Evolutionary conservation across 2,797 vertebrate genomes (phyloP), one percentile per base, ranked within the genome.

Genomic region (Gallinago solitaria): DNA sequence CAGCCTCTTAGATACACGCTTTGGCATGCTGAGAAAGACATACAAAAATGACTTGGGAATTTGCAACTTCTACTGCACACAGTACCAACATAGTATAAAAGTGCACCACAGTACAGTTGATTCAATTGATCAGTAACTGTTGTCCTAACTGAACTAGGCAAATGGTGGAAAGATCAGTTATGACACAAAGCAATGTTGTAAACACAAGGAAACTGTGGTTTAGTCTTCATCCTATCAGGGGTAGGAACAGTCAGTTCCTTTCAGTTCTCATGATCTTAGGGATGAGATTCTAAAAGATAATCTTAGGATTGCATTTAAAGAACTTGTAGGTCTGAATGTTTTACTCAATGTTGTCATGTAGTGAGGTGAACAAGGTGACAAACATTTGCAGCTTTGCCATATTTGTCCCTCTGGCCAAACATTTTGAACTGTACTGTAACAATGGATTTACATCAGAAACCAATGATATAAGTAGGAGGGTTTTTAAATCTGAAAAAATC

Each of bases 1-100:
- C n/a, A 84, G 41, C 23, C 15, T 70, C 17, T 25, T 41, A 15
- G 16, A 8, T 56, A 53, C 1, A 28, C 56, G 43, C 25, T 57
- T 50, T 60, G 63, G 32, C 16, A 39, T 35, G 21, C n/a, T 48
- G 43, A 67, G 21, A 24, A 51, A 32, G n/a, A 17, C 8, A 30
- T 30, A 16, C 9, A 30, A 18, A 33, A 73, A 27, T 59, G 11
- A 3, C 3, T 32, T 43, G 21, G 25, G 11, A n/a, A 25, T 89
- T 48, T 69, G 12, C 11, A 68, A 9, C 9, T 63, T 83, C 61
- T 61, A 9, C 28, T 25, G 8, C 3, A 3, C 1, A 1, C 11
- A 11, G 16, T 28, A 43, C 12, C 24, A 14, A 1, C 1, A 4
- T 1, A 11, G 4, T 53, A 11, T 5, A 16, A 12, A 28, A 21